Conservation (phyloP, 2,888 invertebrate genomes). For the Agrochola macilenta region DNA sequence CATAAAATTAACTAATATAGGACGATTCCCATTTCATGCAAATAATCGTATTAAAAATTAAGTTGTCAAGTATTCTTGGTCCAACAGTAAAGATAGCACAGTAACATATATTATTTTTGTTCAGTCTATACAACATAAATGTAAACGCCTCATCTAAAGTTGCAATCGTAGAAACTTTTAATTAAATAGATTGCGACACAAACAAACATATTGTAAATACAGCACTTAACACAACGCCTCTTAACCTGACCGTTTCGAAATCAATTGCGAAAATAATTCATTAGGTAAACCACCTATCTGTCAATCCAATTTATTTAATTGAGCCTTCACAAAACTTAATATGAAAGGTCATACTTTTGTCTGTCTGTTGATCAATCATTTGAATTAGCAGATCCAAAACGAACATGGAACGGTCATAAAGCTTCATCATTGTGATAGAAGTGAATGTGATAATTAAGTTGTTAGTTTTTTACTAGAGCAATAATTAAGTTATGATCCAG, state of each 20-base stretch:
- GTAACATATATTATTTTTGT: too few species aligned
- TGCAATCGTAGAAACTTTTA: slow-evolving; percentile 25
- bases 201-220: slow-evolving; percentile 20
- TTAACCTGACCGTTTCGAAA: slow-evolving; percentile 36
- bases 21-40: background rate
- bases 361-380: slow-evolving; percentile 52
- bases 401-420: slow-evolving; percentile 28
- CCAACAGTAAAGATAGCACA: too few species aligned
- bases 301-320: slow-evolving; percentile 58
- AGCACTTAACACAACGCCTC: slow-evolving; percentile 6
- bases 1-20: background rate
- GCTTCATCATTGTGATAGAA: background rate
- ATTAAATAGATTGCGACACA: slow-evolving; percentile 22
- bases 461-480: background rate
- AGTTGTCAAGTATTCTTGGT: too few species aligned
- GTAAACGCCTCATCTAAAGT: background rate
- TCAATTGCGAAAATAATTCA: slow-evolving; percentile 51
- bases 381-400: slow-evolving; percentile 31
- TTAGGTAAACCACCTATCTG: slow-evolving; percentile 40
- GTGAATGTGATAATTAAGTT: slow-evolving; percentile 5
- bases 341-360: slow-evolving; percentile 39
- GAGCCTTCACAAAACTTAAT: slow-evolving; percentile 39
- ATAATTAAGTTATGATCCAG: background rate
- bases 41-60: background rate
- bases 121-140: background rate